A percentile compares a stretch with the other conserved stretches of the same genome.
These are phyloP conservation scores for Drosophila rufa DNA, from an alignment of 1,140 invertebrate genomes.

Conservation along the genomic window DNA sequence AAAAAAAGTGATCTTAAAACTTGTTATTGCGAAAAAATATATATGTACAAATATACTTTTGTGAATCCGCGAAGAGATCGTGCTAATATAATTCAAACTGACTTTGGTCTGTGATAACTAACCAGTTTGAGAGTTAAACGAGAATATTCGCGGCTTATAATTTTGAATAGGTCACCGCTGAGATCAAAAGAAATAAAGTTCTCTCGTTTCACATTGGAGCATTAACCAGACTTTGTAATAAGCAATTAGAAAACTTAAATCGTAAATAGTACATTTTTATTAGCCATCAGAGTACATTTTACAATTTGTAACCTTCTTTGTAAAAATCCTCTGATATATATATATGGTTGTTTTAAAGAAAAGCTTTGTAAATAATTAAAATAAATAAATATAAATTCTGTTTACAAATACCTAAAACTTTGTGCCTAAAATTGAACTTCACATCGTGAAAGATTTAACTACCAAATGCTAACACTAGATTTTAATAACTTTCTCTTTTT, in stretches of 20 bases:
- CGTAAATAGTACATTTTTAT: neutral
- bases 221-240: neutral
- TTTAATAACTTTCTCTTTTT: neutral
- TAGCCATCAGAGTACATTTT: neutral
- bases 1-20: neutral
- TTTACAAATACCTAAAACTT: too few species aligned
- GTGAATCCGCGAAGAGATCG: neutral
- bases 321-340: too few species aligned
- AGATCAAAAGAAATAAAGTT: neutral
- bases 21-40: slow-evolving; percentile 3
- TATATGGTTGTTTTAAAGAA: too few species aligned
- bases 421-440: too few species aligned
- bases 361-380: too few species aligned
- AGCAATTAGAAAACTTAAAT: neutral
- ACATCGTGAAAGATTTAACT: too few species aligned
- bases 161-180: slow-evolving; percentile 12
- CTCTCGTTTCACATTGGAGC: neutral
- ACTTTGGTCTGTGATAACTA: slow-evolving; percentile 6
- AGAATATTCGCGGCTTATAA: neutral
- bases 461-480: too few species aligned
- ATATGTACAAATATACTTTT: neutral
- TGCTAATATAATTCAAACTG: slow-evolving; percentile 1
- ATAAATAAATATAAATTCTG: neutral
- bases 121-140: slow-evolving; percentile 14
- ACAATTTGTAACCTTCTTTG: neutral